These are phyloP conservation scores for Sminthurinus aureus DNA, from an alignment of 2,888 invertebrate species.

Conservation along the genomic window DNA sequence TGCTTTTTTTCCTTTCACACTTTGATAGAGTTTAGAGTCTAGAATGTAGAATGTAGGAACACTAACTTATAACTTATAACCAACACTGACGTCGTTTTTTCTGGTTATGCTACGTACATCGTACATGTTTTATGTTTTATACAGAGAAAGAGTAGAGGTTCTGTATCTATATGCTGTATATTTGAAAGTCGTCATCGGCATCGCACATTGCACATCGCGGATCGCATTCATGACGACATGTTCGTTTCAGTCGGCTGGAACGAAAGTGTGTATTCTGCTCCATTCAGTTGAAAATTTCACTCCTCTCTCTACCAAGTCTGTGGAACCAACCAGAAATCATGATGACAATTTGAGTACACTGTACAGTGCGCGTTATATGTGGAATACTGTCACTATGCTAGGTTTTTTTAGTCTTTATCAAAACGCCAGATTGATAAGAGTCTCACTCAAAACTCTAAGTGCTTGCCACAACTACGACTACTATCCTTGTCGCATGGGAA, in stretches of 20 bases:
- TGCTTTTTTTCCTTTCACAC: background rate
- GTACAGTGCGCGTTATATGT: background rate
- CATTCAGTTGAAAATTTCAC: conserved; percentile 17
- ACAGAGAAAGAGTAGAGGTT: background rate
- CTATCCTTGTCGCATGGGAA: conserved; percentile 48
- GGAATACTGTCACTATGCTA: background rate
- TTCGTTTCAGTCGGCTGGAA: conserved; percentile 15
- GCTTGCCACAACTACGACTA: too few species aligned
- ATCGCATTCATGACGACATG: conserved; percentile 5
- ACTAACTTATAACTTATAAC: background rate
- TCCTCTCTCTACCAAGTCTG: conserved; percentile 8
- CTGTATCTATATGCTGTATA: background rate
- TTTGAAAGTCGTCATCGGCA: background rate
- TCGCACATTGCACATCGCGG: too few species aligned
- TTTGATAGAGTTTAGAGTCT: too few species aligned
- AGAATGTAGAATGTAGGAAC: background rate
- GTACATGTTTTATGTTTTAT: background rate
- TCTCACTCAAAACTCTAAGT: background rate
- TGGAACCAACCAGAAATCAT: conserved; percentile 23
- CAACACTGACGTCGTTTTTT: background rate
- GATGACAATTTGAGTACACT: conserved; percentile 11
- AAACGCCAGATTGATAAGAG: conserved; percentile 54
- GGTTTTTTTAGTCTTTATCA: conserved; percentile 9
- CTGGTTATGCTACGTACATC: background rate
- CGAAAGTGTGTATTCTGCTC: conserved; percentile 16